Percentiles rank a stretch among this genome's conserved stretches.
phyloP scores from a whole-genome alignment of 2,797 vertebrate species.

The Neopelma chrysocephalum region DNA sequence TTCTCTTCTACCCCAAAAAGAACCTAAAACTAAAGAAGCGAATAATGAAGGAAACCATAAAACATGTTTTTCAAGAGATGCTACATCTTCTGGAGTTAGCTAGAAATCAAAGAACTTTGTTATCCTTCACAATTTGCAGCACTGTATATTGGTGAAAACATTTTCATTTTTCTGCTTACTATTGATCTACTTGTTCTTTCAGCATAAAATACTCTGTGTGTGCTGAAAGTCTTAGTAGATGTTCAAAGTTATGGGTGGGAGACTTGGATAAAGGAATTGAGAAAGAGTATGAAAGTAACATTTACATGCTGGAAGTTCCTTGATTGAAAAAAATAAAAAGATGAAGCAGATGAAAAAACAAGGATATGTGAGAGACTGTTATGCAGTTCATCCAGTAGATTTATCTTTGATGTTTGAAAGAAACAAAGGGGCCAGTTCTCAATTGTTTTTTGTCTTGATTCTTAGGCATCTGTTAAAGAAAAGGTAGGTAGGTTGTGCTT shows the following conservation, averaged over 20 bases:
- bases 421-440: not conserved
- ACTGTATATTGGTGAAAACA: not conserved
- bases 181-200: not conserved
- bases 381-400: not conserved
- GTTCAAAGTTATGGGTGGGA: not conserved
- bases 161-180: not conserved
- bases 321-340: not conserved
- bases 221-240: not conserved
- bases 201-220: not conserved
- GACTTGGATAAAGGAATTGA: not conserved
- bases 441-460: not conserved
- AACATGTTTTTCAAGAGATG: not conserved
- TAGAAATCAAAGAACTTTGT: not conserved
- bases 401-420: not conserved
- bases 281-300: not conserved
- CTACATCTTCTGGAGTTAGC: not conserved
- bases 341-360: not conserved
- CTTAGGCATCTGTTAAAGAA: not conserved
- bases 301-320: not conserved
- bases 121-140: not conserved
- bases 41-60: not conserved
- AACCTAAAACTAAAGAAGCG: not conserved
- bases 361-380: not conserved
- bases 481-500: not conserved
- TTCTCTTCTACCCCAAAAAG: fast-evolving